These are phyloP conservation scores for Paraescarpia echinospica DNA, from an alignment of 1,140 invertebrate genomes.

Conservation along the genomic window DNA sequence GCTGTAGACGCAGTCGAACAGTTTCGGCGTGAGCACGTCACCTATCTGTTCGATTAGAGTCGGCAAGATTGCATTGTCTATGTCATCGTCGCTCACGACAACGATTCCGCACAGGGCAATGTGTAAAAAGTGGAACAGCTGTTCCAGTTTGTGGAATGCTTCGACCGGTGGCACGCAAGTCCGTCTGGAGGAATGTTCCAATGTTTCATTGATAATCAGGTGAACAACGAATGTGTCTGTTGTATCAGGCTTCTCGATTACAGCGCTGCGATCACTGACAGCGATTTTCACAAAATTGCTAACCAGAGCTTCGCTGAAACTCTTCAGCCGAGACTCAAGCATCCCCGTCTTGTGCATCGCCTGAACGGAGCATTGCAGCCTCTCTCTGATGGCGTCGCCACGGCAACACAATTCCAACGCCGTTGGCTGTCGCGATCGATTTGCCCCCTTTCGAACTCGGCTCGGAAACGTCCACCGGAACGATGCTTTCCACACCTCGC, in stretches of 20 bases:
- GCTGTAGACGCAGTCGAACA: slow-evolving; percentile 27
- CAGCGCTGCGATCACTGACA: slow-evolving; percentile 14
- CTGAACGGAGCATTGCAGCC: slow-evolving; percentile 11
- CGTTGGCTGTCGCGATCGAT: slow-evolving; percentile 15
- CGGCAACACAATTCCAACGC: background rate
- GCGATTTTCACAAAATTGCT: slow-evolving; percentile 15
- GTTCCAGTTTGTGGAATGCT: slow-evolving; percentile 27
- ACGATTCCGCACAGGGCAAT: background rate
- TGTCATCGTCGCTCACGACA: background rate
- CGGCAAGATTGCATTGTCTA: background rate
- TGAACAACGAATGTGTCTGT: slow-evolving; percentile 13
- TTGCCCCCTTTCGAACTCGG: background rate
- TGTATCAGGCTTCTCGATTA: slow-evolving; percentile 18
- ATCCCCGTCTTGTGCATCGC: slow-evolving; percentile 18
- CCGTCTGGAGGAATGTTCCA: background rate
- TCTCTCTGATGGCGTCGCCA: background rate
- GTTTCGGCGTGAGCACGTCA: background rate
- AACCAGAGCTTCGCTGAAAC: slow-evolving; percentile 18
- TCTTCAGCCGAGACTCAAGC: slow-evolving; percentile 24
- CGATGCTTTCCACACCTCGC: slow-evolving; percentile 24
- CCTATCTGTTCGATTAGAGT: slow-evolving; percentile 21
- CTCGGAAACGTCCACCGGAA: slow-evolving; percentile 24
- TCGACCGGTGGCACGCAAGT: slow-evolving; percentile 20
- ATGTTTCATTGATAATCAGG: background rate
- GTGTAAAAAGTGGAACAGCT: slow-evolving; percentile 24